Evolutionary conservation across 2,888 invertebrate genomes (phyloP).

Genomic region (Rapana venosa): DNA sequence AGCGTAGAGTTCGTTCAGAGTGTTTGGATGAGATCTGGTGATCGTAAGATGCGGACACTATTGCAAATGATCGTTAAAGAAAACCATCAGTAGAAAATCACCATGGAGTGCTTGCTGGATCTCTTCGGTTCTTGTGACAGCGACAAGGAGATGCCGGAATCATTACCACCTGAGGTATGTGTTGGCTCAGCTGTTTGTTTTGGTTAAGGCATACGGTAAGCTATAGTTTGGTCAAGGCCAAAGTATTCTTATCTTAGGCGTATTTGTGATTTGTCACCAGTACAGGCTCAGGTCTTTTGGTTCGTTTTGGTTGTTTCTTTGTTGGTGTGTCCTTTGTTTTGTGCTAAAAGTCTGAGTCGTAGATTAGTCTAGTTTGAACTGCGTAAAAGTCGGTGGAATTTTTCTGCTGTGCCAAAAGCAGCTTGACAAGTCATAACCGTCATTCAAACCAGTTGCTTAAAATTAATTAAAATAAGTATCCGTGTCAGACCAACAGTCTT

Average conservation of each 20-base stretch:
- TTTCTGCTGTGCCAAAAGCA: too few relatives aligned
- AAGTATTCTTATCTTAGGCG: background rate
- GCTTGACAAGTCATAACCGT: too few relatives aligned
- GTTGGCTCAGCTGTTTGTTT: constrained; percentile 11
- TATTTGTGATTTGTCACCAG: too few relatives aligned
- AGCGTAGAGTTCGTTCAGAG: constrained; percentile 44
- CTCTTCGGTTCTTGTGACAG: constrained; percentile 83
- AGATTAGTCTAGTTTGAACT: too few relatives aligned
- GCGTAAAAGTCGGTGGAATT: too few relatives aligned
- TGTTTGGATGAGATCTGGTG: constrained; percentile 6
- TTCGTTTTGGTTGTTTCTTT: background rate
- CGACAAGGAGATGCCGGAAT: constrained; percentile 64
- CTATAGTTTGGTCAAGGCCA: background rate
- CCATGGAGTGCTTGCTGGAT: constrained; percentile 90
- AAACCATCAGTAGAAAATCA: constrained; percentile 2
- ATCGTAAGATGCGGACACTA: constrained; percentile 24
- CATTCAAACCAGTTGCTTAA: too few relatives aligned
- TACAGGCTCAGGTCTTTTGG: too few relatives aligned
- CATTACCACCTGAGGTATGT: constrained; percentile 74
- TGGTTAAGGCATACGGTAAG: background rate
- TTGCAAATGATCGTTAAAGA: background rate
- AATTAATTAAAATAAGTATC: too few relatives aligned
- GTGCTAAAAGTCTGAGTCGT: background rate
- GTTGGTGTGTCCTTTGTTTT: background rate
- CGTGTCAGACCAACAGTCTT: too few relatives aligned